Conservation (phyloP, 2,113 vertebrate species). For the Elanus axillaris region DNA sequence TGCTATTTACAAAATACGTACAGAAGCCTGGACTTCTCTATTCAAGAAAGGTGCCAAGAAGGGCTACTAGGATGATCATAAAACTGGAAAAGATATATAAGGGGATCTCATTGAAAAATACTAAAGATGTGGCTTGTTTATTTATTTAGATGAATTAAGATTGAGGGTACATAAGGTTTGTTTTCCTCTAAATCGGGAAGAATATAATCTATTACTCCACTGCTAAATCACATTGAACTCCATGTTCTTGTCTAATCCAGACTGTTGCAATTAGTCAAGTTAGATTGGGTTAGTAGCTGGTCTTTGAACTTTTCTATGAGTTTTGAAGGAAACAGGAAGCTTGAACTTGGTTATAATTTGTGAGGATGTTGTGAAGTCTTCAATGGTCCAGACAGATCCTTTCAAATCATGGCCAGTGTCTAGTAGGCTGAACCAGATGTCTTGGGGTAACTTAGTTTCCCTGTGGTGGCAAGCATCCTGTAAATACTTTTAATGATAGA, state of each 20-base stretch:
- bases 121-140: not conserved
- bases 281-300: not conserved
- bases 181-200: not conserved
- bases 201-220: not conserved
- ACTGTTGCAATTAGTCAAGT: not conserved
- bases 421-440: not conserved
- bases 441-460: not conserved
- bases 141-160: not conserved
- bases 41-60: not conserved
- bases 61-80: not conserved
- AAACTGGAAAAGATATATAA: not conserved
- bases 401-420: not conserved
- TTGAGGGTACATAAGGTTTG: not conserved
- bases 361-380: not conserved
- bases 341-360: not conserved
- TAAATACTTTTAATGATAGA: not conserved
- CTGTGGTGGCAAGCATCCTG: not conserved
- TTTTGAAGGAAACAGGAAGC: not conserved
- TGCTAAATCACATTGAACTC: not conserved
- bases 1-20: accelerated
- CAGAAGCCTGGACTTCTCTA: not conserved
- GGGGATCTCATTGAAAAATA: not conserved
- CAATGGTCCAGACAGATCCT: not conserved
- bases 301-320: not conserved
- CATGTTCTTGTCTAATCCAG: not conserved